Percentiles rank a stretch among this genome's conserved stretches.
phyloP scores from a whole-genome alignment of 37 sponge, comb jelly and placozoan genomes.

The Sycon ciliatum region DNA sequence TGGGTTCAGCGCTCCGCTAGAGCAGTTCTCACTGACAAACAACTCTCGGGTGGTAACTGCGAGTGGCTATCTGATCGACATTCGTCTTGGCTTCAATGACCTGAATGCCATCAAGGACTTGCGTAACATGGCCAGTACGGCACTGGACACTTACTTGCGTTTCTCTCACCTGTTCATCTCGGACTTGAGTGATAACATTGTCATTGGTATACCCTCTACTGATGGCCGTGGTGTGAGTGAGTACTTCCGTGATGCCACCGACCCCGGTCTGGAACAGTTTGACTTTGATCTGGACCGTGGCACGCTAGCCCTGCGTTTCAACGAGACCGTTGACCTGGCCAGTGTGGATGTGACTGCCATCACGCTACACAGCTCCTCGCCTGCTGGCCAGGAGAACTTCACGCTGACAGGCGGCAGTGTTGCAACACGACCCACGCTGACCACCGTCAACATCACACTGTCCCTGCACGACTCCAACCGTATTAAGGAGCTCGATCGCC shows the following conservation, averaged over 20 bases:
- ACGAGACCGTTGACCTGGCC: conserved; percentile 52
- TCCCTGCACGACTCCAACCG: conserved; percentile 57
- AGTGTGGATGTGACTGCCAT: conserved; percentile 43
- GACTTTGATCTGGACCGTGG: conserved; percentile 42
- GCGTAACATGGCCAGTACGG: conserved; percentile 45
- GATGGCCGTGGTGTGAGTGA: conserved; percentile 20
- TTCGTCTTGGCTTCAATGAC: conserved; percentile 40
- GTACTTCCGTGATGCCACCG: conserved; percentile 33
- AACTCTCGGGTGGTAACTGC: conserved; percentile 39
- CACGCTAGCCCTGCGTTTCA: conserved; percentile 53
- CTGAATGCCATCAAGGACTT: conserved; percentile 64
- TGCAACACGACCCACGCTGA: conserved; percentile 32
- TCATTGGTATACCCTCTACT: conserved; percentile 10
- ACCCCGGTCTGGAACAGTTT: conserved; percentile 35
- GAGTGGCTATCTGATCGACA: conserved; percentile 45
- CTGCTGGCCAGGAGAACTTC: conserved; percentile 17
- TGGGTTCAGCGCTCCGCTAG: not conserved
- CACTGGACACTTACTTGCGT: conserved; percentile 38
- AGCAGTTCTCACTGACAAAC: conserved; percentile 24
- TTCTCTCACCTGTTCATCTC: conserved; percentile 37
- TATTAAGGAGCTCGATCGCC: conserved; percentile 45
- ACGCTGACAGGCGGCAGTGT: conserved; percentile 48
- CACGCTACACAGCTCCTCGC: conserved; percentile 44
- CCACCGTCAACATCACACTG: conserved; percentile 32
- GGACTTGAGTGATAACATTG: conserved; percentile 57